A percentile compares a stretch with the other conserved stretches of the same genome.
Evolutionary conservation across 2,113 vertebrate species (phyloP).

Genomic region (Ceyx melanurus): DNA sequence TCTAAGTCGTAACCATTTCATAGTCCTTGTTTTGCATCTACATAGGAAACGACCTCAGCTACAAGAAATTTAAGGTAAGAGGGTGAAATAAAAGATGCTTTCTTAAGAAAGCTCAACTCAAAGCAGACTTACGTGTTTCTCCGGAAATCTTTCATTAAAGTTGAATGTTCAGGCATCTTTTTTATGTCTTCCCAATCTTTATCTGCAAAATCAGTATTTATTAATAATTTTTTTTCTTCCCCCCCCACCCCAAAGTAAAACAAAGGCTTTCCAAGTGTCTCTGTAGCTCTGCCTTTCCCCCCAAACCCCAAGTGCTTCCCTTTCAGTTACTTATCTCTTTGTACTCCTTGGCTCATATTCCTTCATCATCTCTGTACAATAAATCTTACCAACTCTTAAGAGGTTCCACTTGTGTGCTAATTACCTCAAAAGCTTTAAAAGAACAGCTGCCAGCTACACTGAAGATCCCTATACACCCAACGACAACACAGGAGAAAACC

Average conservation of each 20-base stretch:
- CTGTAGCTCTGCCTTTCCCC: neutral
- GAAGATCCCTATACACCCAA: neutral
- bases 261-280: neutral
- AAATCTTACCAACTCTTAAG: neutral
- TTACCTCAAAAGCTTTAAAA: neutral
- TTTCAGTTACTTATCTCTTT: neutral
- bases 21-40: neutral
- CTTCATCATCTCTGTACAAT: neutral
- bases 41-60: neutral
- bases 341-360: neutral
- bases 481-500: neutral
- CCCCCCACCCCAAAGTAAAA: neutral
- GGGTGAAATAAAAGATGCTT: neutral
- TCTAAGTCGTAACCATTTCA: neutral
- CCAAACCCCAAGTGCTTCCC: neutral
- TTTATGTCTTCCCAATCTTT: conserved; percentile 99
- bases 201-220: conserved; percentile 79
- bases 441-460: neutral
- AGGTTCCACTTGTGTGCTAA: neutral
- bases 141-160: conserved; percentile 99
- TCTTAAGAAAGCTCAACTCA: neutral
- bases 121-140: conserved; percentile 94
- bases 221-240: neutral
- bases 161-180: conserved; percentile 99
- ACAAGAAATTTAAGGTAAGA: neutral